A percentile compares a stretch with the other conserved stretches of the same genome.
These are phyloP conservation scores for Camponotus fellah DNA, from an alignment of 2,888 invertebrate species.

Conservation along the genomic window DNA sequence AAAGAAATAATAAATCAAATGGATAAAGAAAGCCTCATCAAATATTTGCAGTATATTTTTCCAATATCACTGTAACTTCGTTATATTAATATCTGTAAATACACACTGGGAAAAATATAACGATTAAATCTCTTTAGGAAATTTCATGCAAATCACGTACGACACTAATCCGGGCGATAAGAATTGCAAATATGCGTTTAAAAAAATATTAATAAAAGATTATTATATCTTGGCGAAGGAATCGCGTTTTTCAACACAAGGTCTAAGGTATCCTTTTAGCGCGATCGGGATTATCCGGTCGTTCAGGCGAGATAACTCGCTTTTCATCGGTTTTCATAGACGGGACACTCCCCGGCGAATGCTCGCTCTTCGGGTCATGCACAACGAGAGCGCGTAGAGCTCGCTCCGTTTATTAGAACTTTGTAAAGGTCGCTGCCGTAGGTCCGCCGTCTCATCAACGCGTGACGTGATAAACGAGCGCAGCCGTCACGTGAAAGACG, in stretches of 20 bases:
- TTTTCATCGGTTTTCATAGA: slow-evolving; percentile 49
- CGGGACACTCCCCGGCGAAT: slow-evolving; percentile 23
- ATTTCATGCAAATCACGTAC: not conserved
- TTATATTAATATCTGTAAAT: not conserved
- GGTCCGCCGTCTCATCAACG: slow-evolving; percentile 55
- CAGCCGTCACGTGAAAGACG: slow-evolving; percentile 46
- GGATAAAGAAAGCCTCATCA: not conserved
- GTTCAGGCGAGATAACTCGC: slow-evolving; percentile 36
- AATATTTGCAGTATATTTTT: not conserved
- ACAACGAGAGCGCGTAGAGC: slow-evolving; percentile 35
- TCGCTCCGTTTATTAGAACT: slow-evolving; percentile 50
- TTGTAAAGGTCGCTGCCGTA: slow-evolving; percentile 48
- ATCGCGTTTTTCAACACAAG: not conserved
- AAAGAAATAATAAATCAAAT: not conserved
- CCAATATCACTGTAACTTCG: not conserved
- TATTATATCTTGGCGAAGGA: not conserved
- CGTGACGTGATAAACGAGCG: slow-evolving; percentile 60
- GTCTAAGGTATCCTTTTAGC: slow-evolving; percentile 1
- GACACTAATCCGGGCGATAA: not conserved
- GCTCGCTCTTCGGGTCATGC: slow-evolving; percentile 18
- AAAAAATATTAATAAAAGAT: slow-evolving; percentile 9
- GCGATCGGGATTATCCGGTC: slow-evolving; percentile 15
- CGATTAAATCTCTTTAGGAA: not conserved
- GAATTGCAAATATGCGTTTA: not conserved
- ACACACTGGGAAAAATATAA: not conserved